These are phyloP conservation scores for Gonocerus acuteangulatus DNA, from an alignment of 2,888 invertebrate genomes.

Conservation along the genomic window DNA sequence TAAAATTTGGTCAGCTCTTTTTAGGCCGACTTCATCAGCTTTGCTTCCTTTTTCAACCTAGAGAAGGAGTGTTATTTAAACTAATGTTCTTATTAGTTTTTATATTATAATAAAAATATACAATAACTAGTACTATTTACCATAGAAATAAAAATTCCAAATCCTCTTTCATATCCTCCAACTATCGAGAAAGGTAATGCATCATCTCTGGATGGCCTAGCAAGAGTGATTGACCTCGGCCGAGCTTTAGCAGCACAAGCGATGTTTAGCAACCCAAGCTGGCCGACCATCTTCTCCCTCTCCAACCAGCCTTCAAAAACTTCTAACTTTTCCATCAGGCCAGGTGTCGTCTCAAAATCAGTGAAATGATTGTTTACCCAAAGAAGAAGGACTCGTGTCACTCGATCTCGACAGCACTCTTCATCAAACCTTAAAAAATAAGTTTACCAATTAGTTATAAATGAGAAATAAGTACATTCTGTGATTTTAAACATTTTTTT, in stretches of 20 bases:
- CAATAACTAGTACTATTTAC: conserved; percentile 35
- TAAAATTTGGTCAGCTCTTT: conserved; percentile 93
- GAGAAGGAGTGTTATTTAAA: conserved; percentile 11
- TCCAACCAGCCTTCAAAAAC: conserved; percentile 81
- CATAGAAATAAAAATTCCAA: conserved; percentile 90
- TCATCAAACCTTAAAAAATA: conserved; percentile 60
- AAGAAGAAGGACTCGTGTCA: conserved; percentile 87
- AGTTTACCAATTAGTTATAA: no score
- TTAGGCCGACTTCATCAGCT: conserved; percentile 91
- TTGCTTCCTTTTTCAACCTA: conserved; percentile 82
- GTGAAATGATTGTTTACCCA: conserved; percentile 99
- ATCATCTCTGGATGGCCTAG: conserved; percentile 88
- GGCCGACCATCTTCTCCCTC: conserved; percentile 74
- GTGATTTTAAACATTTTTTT: no score
- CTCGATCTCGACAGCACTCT: conserved; percentile 67
- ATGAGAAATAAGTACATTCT: no score
- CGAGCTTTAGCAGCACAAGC: conserved; percentile 96
- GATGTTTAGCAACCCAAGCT: conserved; percentile 71
- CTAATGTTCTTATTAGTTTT: no score
- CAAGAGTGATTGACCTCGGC: conserved; percentile 81
- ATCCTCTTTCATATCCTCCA: conserved; percentile 86
- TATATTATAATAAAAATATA: neutral
- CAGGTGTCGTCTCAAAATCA: conserved; percentile 91
- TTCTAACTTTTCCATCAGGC: conserved; percentile 94
- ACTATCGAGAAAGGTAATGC: conserved; percentile 85